Evolutionary conservation across 2,888 invertebrate species (phyloP).

Genomic region (Dynastes hyllus): DNA sequence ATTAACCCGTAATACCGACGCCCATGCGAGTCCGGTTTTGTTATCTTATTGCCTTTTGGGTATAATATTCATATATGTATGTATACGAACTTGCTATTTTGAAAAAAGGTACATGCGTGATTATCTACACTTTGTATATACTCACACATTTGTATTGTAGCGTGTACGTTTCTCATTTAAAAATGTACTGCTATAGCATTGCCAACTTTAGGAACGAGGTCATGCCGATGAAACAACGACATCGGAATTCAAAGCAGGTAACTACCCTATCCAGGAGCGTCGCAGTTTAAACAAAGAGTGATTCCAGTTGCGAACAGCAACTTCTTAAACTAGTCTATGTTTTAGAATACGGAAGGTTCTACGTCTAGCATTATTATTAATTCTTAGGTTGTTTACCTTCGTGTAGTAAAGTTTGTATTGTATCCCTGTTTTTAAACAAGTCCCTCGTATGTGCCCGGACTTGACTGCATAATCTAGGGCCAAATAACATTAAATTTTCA

Average conservation of each 20-base stretch:
- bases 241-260: constrained; percentile 25
- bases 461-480: no score
- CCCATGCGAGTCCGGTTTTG: no score
- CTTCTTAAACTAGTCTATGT: constrained; percentile 17
- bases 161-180: not conserved
- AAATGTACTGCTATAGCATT: not conserved
- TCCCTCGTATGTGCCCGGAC: no score
- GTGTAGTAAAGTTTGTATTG: not conserved
- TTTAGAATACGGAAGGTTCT: not conserved
- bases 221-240: not conserved
- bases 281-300: constrained; percentile 13
- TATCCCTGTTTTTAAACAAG: no score
- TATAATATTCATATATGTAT: not conserved
- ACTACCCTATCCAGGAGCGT: constrained; percentile 9
- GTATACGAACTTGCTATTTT: not conserved
- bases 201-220: constrained; percentile 13
- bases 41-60: no score
- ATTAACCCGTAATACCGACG: no score
- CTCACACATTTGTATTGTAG: not conserved
- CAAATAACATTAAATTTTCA: no score
- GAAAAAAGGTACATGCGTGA: not conserved
- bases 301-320: constrained; percentile 4
- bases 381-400: not conserved
- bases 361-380: constrained; percentile 15
- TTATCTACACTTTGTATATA: not conserved